Conservation (phyloP, 2,113 vertebrate species). For the Tetraodon nigroviridis region DNA sequence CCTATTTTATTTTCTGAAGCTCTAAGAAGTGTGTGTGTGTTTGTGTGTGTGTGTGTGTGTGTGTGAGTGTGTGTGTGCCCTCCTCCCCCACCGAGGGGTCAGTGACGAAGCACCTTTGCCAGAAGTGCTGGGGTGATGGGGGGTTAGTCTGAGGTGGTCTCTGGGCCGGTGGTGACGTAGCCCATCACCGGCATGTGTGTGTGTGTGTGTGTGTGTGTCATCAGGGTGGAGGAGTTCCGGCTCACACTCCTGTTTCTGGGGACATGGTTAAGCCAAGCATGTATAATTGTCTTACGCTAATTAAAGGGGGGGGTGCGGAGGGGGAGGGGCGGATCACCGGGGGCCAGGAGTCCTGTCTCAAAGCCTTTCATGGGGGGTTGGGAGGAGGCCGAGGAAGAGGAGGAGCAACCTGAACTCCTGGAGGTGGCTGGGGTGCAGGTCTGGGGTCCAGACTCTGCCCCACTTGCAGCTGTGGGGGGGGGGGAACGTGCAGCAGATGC, state of each 20-base stretch:
- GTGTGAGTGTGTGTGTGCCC: too few species aligned
- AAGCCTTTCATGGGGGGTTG: conserved; percentile 22
- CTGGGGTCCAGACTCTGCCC: too few species aligned
- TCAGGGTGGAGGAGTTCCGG: conserved; percentile 45
- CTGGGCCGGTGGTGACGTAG: conserved; percentile 34
- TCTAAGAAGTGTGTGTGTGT: too few species aligned
- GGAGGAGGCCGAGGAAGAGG: background rate
- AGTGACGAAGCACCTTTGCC: conserved; percentile 17
- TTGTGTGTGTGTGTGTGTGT: too few species aligned
- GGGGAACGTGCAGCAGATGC: too few species aligned
- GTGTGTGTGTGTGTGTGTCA: conserved; percentile 43
- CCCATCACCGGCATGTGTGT: conserved; percentile 53
- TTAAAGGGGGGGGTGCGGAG: conserved; percentile 53
- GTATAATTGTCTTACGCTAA: conserved; percentile 80
- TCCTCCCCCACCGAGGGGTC: background rate
- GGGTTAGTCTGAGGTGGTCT: background rate
- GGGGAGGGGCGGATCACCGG: conserved; percentile 29
- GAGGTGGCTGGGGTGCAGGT: too few species aligned
- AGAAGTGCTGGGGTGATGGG: too few species aligned
- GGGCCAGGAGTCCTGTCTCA: conserved; percentile 52
- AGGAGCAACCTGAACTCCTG: too few species aligned
- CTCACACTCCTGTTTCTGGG: conserved; percentile 69
- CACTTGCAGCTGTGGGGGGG: too few species aligned
- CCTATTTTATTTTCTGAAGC: too few species aligned
- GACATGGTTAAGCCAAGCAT: conserved; percentile 77